Percentiles rank a stretch among this genome's conserved stretches.
Conservation (phyloP, 2,888 invertebrate genomes). For the Epistrophe eligans region DNA sequence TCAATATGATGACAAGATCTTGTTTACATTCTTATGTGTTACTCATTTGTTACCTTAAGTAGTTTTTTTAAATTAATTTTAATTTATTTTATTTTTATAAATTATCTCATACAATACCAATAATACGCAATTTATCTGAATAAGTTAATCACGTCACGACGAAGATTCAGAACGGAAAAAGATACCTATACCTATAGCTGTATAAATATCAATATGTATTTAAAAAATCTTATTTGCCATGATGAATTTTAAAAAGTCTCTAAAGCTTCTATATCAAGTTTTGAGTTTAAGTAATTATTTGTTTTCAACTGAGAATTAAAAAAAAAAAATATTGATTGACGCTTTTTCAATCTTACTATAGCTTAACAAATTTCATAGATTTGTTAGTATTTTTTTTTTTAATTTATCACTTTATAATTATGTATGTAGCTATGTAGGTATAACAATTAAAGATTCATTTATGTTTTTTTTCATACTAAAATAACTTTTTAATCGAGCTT, state of each 20-base stretch:
- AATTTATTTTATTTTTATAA: constrained; percentile 8
- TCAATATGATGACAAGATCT: background rate
- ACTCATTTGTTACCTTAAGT: constrained; percentile 10
- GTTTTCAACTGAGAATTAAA: background rate
- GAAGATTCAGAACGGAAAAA: background rate
- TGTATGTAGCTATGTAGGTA: background rate
- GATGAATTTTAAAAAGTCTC: constrained; percentile 11
- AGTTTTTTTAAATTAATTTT: constrained; percentile 17
- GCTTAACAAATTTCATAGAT: background rate
- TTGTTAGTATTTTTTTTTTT: background rate
- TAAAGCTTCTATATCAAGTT: background rate
- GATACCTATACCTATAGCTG: background rate
- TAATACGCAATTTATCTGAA: constrained; percentile 16
- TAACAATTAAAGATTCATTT: background rate
- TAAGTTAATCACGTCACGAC: background rate
- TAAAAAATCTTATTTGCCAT: background rate
- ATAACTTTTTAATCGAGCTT: background rate
- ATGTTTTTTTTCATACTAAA: background rate
- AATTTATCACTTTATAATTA: background rate
- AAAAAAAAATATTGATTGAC: background rate
- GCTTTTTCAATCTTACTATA: background rate
- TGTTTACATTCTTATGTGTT: background rate
- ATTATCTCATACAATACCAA: background rate
- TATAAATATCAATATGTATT: background rate
- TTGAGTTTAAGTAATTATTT: background rate